Conservation (phyloP, 2,888 invertebrate species). For the Archips xylosteana region DNA sequence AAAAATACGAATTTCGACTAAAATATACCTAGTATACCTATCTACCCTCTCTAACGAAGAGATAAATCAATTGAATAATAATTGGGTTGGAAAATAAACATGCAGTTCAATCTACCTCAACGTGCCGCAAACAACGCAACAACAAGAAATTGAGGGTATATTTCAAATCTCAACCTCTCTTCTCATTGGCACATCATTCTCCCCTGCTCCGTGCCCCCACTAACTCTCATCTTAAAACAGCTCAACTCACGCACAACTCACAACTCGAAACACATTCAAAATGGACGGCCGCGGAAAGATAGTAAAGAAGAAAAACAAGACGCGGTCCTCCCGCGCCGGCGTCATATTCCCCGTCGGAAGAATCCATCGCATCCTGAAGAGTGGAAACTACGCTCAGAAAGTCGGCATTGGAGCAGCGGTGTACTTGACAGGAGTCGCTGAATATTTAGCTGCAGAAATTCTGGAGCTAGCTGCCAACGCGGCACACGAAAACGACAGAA, state of each 20-base stretch:
- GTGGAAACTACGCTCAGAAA: constrained; percentile 29
- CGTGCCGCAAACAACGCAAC: not conserved
- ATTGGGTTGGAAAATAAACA: too few species aligned
- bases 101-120: too few species aligned
- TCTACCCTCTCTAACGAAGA: not conserved
- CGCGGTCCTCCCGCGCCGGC: constrained; percentile 33
- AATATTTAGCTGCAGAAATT: constrained; percentile 29
- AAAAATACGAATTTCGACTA: too few species aligned
- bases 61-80: too few species aligned
- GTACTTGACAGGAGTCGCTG: constrained; percentile 15
- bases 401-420: constrained; percentile 26
- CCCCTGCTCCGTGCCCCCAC: not conserved
- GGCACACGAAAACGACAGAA: constrained; percentile 21
- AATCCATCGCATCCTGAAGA: constrained; percentile 27
- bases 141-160: not conserved
- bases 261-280: not conserved
- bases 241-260: not conserved
- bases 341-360: constrained; percentile 32
- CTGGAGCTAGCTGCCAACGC: constrained; percentile 28
- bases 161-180: not conserved
- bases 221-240: not conserved
- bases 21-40: not conserved
- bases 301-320: constrained; percentile 26
- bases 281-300: constrained; percentile 21
- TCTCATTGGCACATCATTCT: not conserved